Conservation (phyloP, 1,140 invertebrate species). For the Drosophila kepulauana region DNA sequence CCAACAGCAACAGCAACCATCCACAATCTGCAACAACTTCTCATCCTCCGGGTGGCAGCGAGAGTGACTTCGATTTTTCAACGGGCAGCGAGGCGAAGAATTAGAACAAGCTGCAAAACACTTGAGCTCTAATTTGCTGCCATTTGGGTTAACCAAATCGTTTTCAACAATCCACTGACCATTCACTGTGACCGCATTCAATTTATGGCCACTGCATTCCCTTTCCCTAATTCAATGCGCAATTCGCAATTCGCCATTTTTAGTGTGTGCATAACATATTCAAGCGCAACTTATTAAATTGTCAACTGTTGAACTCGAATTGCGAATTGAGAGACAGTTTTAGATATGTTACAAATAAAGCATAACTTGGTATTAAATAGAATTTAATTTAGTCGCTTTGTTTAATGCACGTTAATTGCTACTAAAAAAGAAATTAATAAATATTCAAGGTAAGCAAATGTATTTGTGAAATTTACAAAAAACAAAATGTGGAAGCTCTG, state of each 20-base stretch:
- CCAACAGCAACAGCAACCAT: conserved; percentile 1
- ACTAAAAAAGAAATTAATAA: too few relatives aligned
- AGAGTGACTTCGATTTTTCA: conserved; percentile 84
- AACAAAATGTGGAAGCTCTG: neutral
- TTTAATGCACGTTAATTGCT: neutral
- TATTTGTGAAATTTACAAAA: neutral
- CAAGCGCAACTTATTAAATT: neutral
- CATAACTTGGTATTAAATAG: neutral
- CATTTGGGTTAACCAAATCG: conserved; percentile 74
- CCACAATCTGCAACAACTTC: conserved; percentile 14
- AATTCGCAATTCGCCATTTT: neutral
- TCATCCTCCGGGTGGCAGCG: conserved; percentile 50
- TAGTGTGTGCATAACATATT: neutral
- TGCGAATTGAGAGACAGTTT: too few relatives aligned
- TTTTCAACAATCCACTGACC: conserved; percentile 37
- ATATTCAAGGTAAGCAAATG: too few relatives aligned
- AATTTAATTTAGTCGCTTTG: neutral
- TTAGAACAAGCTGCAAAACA: conserved; percentile 73
- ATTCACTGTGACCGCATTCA: conserved; percentile 61
- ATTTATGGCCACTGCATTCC: conserved; percentile 64
- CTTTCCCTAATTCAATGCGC: neutral
- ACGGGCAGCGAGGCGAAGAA: conserved; percentile 80
- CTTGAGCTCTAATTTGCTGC: conserved; percentile 75
- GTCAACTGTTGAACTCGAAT: neutral
- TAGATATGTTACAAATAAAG: neutral